Conservation (phyloP, 2,113 vertebrate genomes). For the Noturus placidus region DNA sequence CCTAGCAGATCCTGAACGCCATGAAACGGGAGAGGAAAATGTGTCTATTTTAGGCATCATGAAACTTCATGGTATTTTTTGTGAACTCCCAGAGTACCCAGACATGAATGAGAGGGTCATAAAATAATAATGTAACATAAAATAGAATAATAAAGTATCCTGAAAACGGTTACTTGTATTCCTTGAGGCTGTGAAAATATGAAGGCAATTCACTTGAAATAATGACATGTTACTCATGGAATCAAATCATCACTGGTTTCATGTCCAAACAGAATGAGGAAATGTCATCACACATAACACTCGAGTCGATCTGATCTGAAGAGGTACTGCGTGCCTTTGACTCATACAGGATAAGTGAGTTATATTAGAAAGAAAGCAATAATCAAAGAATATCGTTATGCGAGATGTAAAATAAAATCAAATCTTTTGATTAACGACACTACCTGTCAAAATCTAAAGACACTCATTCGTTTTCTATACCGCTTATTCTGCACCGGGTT, state of each 20-base stretch:
- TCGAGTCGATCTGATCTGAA: neutral
- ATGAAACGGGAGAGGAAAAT: constrained; percentile 7
- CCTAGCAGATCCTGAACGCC: constrained; percentile 18
- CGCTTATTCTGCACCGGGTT: too few species aligned
- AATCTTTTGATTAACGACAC: neutral
- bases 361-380: neutral
- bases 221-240: neutral
- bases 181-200: neutral
- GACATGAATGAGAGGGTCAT: constrained; percentile 2
- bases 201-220: neutral
- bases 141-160: constrained; percentile 15
- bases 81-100: constrained; percentile 4
- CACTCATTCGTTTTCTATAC: neutral
- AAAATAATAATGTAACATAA: constrained; percentile 21
- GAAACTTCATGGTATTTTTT: constrained; percentile 21
- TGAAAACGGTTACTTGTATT: constrained; percentile 10
- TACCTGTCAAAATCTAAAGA: neutral
- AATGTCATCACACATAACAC: neutral
- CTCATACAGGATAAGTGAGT: neutral
- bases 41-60: constrained; percentile 34
- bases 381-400: neutral
- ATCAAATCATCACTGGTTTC: constrained; percentile 11
- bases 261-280: constrained; percentile 14
- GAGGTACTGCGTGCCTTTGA: neutral
- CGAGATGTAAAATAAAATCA: neutral